phyloP scores from a whole-genome alignment of 1,140 invertebrate genomes.

The Diorhabda sublineata region DNA sequence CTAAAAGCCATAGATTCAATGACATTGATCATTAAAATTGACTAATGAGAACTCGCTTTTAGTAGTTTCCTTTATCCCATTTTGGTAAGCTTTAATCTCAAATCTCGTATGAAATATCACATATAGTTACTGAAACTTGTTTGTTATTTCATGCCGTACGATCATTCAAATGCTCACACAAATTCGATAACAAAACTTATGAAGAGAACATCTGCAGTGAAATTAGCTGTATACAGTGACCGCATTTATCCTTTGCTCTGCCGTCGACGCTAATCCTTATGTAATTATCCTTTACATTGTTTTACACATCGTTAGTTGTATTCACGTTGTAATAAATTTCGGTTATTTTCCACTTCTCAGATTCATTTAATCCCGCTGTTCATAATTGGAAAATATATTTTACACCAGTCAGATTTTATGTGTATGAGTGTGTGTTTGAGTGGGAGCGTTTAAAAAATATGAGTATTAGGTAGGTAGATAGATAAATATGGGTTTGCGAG shows the following conservation, averaged over 20 bases:
- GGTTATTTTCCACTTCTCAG: slow-evolving; percentile 3
- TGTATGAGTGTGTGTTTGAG: not conserved
- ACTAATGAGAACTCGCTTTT: too few species aligned
- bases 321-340: slow-evolving; percentile 11
- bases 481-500: too few species aligned
- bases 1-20: too few species aligned
- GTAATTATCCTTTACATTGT: slow-evolving; percentile 19
- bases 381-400: slow-evolving; percentile 14
- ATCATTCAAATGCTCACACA: not conserved
- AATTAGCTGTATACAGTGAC: slow-evolving; percentile 7
- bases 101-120: too few species aligned
- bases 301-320: slow-evolving; percentile 21
- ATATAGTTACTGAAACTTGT: too few species aligned
- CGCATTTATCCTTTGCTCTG: slow-evolving; percentile 12
- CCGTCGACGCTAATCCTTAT: slow-evolving; percentile 15
- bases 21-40: too few species aligned
- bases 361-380: slow-evolving; percentile 10
- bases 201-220: slow-evolving; percentile 15
- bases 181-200: not conserved
- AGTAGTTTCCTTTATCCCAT: too few species aligned
- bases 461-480: too few species aligned
- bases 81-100: too few species aligned
- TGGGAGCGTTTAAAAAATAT: too few species aligned
- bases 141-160: too few species aligned
- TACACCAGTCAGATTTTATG: not conserved